phyloP scores from a whole-genome alignment of 1,140 invertebrate genomes.

The Pomacea maculata region DNA sequence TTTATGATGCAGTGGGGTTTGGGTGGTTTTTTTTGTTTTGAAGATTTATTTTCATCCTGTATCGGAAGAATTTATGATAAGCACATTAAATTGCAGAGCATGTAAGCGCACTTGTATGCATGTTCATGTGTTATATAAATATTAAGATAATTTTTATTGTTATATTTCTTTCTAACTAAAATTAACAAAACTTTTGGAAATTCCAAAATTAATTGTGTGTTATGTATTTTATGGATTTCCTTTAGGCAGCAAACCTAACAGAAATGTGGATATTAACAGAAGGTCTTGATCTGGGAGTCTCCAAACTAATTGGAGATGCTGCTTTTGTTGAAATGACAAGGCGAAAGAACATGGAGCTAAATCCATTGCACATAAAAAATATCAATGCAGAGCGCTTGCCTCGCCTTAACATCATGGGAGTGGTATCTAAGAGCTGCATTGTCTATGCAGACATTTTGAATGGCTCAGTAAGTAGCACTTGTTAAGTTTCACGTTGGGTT shows the following conservation, averaged over 20 bases:
- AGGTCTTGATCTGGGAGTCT: constrained; percentile 61
- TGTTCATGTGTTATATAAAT: background rate
- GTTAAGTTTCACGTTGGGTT: background rate
- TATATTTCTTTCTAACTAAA: no score
- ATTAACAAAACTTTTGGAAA: no score
- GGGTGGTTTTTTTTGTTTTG: no score
- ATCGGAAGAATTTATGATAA: background rate
- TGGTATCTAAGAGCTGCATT: constrained; percentile 39
- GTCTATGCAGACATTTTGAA: constrained; percentile 41
- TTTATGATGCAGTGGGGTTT: background rate
- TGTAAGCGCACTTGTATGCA: background rate
- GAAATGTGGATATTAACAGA: constrained; percentile 67
- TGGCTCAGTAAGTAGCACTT: constrained; percentile 37
- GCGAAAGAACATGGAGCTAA: constrained; percentile 26
- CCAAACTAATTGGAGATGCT: constrained; percentile 64
- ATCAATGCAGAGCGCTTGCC: constrained; percentile 30
- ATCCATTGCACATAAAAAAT: constrained; percentile 19
- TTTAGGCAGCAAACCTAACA: constrained; percentile 62
- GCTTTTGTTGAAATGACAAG: constrained; percentile 52
- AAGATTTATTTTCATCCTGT: background rate
- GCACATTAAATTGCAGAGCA: background rate
- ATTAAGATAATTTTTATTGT: background rate
- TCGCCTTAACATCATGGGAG: constrained; percentile 47
- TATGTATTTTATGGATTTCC: background rate
- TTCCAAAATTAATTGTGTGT: no score